phyloP scores from a whole-genome alignment of 1,140 invertebrate genomes.

The Triops cancriformis region DNA sequence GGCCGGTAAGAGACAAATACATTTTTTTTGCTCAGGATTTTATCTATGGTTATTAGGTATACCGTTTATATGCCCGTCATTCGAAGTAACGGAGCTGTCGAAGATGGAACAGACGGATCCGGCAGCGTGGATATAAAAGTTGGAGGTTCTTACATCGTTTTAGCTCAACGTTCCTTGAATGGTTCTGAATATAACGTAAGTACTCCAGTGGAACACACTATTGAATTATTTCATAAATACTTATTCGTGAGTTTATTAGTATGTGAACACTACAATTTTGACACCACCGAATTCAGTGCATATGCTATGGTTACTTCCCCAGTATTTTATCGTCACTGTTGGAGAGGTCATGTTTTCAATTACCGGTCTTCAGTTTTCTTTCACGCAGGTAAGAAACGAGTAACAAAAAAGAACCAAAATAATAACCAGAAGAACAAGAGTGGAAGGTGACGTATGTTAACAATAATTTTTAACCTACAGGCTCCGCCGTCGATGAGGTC shows the following conservation, averaged over 20 bases:
- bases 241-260: slow-evolving; percentile 15
- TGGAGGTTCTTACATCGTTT: slow-evolving; percentile 21
- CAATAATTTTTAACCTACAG: slow-evolving; percentile 45
- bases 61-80: slow-evolving; percentile 22
- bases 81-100: slow-evolving; percentile 14
- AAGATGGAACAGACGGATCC: slow-evolving; percentile 18
- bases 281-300: slow-evolving; percentile 60
- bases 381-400: slow-evolving; percentile 50
- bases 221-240: background rate
- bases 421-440: background rate
- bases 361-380: slow-evolving; percentile 85
- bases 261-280: slow-evolving; percentile 35
- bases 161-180: slow-evolving; percentile 22
- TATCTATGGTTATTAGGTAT: slow-evolving; percentile 23
- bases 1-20: slow-evolving; percentile 11
- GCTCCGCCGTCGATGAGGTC: slow-evolving; percentile 88
- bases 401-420: background rate
- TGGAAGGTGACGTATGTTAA: background rate
- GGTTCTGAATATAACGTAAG: slow-evolving; percentile 15
- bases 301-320: slow-evolving; percentile 75
- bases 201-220: background rate
- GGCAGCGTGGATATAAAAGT: background rate
- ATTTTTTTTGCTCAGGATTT: no score
- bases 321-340: slow-evolving; percentile 75
- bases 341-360: slow-evolving; percentile 83